Percentiles rank a stretch among this genome's conserved stretches.
These are phyloP conservation scores for Drosophila bipectinata DNA, from an alignment of 1,140 invertebrate species.

Conservation along the genomic window DNA sequence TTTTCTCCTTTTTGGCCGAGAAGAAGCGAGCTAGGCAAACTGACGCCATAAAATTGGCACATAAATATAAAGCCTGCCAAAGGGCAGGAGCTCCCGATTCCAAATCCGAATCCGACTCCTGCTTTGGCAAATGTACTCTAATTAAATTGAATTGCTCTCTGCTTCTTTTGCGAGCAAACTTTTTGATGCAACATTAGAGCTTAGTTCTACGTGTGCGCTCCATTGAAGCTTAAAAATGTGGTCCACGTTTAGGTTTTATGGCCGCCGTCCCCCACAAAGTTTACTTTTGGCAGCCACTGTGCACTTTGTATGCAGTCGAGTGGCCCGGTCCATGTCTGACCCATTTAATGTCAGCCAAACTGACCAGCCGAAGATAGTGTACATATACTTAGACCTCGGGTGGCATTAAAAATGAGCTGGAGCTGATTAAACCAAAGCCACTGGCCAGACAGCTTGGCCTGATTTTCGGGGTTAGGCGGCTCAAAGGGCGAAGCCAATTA, in stretches of 20 bases:
- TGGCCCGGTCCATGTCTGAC: slow-evolving; percentile 55
- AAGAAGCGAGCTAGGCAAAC: slow-evolving; percentile 42
- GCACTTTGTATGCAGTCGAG: slow-evolving; percentile 56
- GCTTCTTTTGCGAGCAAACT: slow-evolving; percentile 46
- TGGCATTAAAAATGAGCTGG: slow-evolving; percentile 47
- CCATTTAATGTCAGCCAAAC: slow-evolving; percentile 61
- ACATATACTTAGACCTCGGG: background rate
- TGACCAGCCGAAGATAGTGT: slow-evolving; percentile 28
- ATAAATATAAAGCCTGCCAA: slow-evolving; percentile 54
- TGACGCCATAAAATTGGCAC: slow-evolving; percentile 62
- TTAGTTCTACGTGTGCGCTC: slow-evolving; percentile 73
- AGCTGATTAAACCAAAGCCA: slow-evolving; percentile 24
- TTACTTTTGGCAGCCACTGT: slow-evolving; percentile 30
- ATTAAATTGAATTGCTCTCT: slow-evolving; percentile 76
- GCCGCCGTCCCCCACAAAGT: slow-evolving; percentile 19
- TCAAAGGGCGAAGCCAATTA: slow-evolving; percentile 9
- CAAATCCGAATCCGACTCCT: slow-evolving; percentile 1
- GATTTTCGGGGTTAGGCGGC: slow-evolving; percentile 25
- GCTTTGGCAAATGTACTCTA: slow-evolving; percentile 62
- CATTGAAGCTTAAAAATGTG: slow-evolving; percentile 67
- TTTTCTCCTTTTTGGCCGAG: slow-evolving; percentile 3
- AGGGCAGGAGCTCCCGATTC: slow-evolving; percentile 11
- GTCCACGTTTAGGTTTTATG: slow-evolving; percentile 71
- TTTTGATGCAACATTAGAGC: slow-evolving; percentile 77
- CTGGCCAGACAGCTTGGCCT: slow-evolving; percentile 25